Percentiles rank a stretch among this genome's conserved stretches.
Evolutionary conservation across 2,113 vertebrate species (phyloP).

Genomic region (Trematomus loennbergii): DNA sequence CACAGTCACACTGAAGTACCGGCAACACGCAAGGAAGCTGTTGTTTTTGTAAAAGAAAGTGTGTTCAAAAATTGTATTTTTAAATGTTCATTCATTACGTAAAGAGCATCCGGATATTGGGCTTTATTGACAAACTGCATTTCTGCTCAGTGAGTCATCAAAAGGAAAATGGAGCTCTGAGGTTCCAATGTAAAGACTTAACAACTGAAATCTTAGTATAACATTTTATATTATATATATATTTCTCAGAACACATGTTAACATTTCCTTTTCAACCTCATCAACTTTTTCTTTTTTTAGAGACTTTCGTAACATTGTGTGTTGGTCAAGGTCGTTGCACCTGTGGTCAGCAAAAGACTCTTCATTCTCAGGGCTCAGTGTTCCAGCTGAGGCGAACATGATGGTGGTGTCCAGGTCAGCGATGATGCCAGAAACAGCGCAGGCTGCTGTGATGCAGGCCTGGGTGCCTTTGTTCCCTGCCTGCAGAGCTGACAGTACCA

Average conservation of each 20-base stretch:
- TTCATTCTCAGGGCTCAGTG: constrained; percentile 94
- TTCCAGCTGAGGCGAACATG: constrained; percentile 99
- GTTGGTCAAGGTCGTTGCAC: constrained; percentile 73
- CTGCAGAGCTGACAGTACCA: constrained; percentile 96
- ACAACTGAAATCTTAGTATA: not conserved
- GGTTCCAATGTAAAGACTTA: not conserved
- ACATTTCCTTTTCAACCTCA: not conserved
- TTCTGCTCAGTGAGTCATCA: constrained; percentile 33
- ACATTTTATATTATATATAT: not conserved
- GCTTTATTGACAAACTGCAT: constrained; percentile 20
- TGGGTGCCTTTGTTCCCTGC: constrained; percentile 98
- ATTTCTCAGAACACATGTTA: too few species aligned
- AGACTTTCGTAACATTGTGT: not conserved
- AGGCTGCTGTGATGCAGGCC: constrained; percentile 96
- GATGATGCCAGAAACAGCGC: constrained; percentile 96
- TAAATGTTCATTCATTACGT: constrained; percentile 26
- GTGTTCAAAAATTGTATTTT: constrained; percentile 30
- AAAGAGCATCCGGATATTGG: constrained; percentile 6
- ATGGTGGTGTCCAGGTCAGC: constrained; percentile 99
- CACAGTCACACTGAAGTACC: constrained; percentile 28
- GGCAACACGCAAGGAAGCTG: constrained; percentile 41
- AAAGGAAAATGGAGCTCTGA: constrained; percentile 11
- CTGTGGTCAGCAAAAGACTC: constrained; percentile 98
- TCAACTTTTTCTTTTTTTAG: not conserved
- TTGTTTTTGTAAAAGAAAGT: constrained; percentile 26